Evolutionary conservation across 2,113 vertebrate genomes (phyloP).

Genomic region (Pipa parva): DNA sequence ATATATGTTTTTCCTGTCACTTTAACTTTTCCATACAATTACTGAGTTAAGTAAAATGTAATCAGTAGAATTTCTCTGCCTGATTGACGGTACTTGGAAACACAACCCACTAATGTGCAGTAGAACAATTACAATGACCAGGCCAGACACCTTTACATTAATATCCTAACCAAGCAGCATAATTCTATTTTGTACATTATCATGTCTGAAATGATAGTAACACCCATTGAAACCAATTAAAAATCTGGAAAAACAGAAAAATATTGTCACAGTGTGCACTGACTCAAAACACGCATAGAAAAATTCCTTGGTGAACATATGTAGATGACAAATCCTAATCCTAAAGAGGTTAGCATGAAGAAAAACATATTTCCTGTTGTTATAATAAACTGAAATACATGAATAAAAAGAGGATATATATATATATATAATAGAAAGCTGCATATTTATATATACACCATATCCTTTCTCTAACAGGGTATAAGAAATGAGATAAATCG

Average conservation of each 20-base stretch:
- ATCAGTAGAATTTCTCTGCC: neutral
- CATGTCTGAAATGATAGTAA: conserved; percentile 17
- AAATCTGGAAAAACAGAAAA: conserved; percentile 25
- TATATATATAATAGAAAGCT: neutral
- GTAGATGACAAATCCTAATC: conserved; percentile 19
- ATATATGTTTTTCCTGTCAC: no score
- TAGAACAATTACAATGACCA: conserved; percentile 33
- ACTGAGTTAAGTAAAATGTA: neutral
- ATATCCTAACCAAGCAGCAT: conserved; percentile 7
- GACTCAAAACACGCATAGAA: conserved; percentile 4
- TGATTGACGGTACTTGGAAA: neutral
- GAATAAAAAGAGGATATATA: conserved; percentile 1
- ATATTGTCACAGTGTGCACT: conserved; percentile 28
- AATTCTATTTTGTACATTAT: conserved; percentile 27
- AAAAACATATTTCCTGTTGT: conserved; percentile 5
- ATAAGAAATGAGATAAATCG: neutral
- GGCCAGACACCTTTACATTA: conserved; percentile 25
- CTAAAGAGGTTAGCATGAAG: conserved; percentile 15
- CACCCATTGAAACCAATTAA: conserved; percentile 39
- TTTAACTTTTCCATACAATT: neutral
- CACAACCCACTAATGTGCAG: neutral
- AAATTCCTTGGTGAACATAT: conserved; percentile 24
- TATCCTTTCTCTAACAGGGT: neutral
- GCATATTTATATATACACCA: neutral
- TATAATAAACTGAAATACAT: conserved; percentile 19